phyloP scores from a whole-genome alignment of 2,888 invertebrate species.

The Tenodera sinensis region DNA sequence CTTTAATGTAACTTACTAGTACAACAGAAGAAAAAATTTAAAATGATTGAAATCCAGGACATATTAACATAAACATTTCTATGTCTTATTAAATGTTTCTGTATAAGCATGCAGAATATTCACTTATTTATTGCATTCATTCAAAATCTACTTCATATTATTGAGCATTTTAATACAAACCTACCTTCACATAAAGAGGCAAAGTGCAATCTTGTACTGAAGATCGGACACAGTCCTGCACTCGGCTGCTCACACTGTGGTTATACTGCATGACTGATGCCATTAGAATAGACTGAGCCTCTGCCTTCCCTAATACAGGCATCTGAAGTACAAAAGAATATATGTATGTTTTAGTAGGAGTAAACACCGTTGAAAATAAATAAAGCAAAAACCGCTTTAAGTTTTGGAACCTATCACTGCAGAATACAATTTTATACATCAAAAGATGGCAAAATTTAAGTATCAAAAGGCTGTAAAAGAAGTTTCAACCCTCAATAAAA shows the following conservation, averaged over 20 bases:
- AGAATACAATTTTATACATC: too few species aligned
- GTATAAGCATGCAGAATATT: too few species aligned
- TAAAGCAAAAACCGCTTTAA: background rate
- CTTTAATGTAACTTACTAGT: too few species aligned
- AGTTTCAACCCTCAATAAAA: too few species aligned
- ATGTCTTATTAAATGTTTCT: too few species aligned
- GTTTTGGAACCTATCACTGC: too few species aligned
- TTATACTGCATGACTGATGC: conserved; percentile 56
- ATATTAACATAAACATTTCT: too few species aligned
- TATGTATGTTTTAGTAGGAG: conserved; percentile 37
- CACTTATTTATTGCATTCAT: background rate
- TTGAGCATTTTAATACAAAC: background rate
- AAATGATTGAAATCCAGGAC: too few species aligned
- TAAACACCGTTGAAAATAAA: background rate
- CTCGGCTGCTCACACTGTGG: conserved; percentile 59
- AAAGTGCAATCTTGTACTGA: conserved; percentile 63
- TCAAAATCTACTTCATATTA: background rate
- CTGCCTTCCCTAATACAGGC: conserved; percentile 49
- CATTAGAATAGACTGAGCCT: conserved; percentile 53
- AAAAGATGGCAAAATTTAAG: too few species aligned
- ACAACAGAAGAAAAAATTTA: too few species aligned
- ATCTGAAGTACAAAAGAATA: conserved; percentile 41
- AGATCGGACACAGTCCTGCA: conserved; percentile 53
- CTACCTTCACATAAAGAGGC: conserved; percentile 67
- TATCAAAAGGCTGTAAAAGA: too few species aligned